These are phyloP conservation scores for Chaetodon auriga DNA, from an alignment of 2,113 vertebrate species.

Conservation along the genomic window DNA sequence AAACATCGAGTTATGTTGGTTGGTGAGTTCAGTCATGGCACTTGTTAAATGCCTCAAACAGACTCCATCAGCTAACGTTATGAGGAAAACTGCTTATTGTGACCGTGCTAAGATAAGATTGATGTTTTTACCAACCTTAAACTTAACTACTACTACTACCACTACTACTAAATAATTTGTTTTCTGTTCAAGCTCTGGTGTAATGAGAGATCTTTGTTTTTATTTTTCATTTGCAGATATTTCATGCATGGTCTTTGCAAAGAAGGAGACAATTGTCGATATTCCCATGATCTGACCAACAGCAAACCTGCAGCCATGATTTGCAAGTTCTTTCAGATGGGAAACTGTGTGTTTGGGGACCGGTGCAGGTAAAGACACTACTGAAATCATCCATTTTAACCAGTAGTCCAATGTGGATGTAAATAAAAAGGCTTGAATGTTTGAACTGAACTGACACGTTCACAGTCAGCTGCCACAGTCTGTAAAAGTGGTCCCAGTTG, in stretches of 20 bases:
- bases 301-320: slow-evolving; percentile 91
- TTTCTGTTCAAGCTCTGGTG: neutral
- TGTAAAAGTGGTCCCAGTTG: neutral
- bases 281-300: slow-evolving; percentile 93
- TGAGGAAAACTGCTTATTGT: neutral
- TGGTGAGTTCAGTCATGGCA: neutral
- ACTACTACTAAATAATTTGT: no score
- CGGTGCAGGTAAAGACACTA: slow-evolving; percentile 90
- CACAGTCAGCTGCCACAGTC: neutral
- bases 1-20: neutral
- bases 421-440: neutral
- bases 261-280: slow-evolving; percentile 97
- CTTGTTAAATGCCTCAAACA: neutral
- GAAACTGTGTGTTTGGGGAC: slow-evolving; percentile 96
- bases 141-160: no score
- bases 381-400: neutral
- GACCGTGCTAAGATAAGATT: neutral
- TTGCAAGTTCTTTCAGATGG: slow-evolving; percentile 98
- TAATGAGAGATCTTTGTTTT: neutral
- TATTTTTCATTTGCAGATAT: slow-evolving; percentile 86
- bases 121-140: neutral
- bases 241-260: slow-evolving; percentile 99
- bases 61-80: neutral
- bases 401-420: neutral
- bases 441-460: neutral